Conservation (phyloP, 2,888 invertebrate species). For the Lathronympha strigana region DNA sequence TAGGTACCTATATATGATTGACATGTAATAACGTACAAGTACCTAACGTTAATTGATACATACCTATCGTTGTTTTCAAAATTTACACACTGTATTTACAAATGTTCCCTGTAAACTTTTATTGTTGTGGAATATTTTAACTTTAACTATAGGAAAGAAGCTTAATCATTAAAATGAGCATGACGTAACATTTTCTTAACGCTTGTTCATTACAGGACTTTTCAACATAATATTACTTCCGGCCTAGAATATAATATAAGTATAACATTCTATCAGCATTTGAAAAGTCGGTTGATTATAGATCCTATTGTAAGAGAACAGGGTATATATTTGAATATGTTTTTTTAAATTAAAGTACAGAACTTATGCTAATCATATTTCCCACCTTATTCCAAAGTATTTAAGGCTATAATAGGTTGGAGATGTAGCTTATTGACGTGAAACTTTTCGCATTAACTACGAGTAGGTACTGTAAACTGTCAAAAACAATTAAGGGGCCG, state of each 20-base stretch:
- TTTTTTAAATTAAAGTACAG: neutral
- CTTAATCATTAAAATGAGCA: neutral
- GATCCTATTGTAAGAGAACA: neutral
- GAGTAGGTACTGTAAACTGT: conserved; percentile 32
- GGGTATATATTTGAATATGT: neutral
- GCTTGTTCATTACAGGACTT: neutral
- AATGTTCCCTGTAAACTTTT: too few species aligned
- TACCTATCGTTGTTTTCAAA: too few species aligned
- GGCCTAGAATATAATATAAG: neutral
- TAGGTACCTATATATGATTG: too few species aligned
- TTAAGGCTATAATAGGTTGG: conserved; percentile 2
- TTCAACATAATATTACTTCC: conserved; percentile 2
- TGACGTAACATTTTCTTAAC: conserved; percentile 1
- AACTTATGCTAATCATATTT: neutral
- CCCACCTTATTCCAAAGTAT: conserved; percentile 22
- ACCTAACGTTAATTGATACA: too few species aligned
- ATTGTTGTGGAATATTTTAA: neutral
- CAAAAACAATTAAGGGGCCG: conserved; percentile 37
- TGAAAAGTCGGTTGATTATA: neutral
- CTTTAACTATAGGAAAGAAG: neutral
- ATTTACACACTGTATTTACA: too few species aligned
- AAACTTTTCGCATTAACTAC: conserved; percentile 30
- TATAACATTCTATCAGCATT: neutral
- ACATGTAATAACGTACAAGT: too few species aligned
- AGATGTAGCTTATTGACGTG: neutral